phyloP scores from a whole-genome alignment of 2,888 invertebrate species.

The Amphipyra tragopoginis region DNA sequence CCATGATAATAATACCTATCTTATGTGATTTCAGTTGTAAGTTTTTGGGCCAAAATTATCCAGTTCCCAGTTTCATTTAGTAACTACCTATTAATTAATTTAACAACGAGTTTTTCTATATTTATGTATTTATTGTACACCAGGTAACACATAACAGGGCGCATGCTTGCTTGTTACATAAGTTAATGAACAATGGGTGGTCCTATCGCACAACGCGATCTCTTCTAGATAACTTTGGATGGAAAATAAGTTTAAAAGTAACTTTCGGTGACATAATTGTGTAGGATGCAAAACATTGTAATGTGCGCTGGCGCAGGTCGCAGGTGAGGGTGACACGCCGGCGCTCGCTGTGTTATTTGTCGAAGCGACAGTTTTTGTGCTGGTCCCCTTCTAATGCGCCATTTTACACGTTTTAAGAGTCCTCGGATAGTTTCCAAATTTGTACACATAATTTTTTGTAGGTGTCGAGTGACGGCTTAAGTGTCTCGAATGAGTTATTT shows the following conservation, averaged over 20 bases:
- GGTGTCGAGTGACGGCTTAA: conserved; percentile 79
- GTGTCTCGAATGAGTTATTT: conserved; percentile 85
- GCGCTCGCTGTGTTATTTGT: conserved; percentile 39
- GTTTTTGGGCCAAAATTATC: too few relatives aligned
- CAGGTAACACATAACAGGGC: too few relatives aligned
- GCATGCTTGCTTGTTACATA: too few relatives aligned
- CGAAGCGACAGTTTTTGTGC: conserved; percentile 51
- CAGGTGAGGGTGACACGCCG: conserved; percentile 12
- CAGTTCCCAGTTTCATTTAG: too few relatives aligned
- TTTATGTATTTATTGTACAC: too few relatives aligned
- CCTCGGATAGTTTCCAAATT: conserved; percentile 79
- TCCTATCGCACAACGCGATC: too few relatives aligned
- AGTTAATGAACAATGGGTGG: too few relatives aligned
- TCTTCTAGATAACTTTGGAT: too few relatives aligned
- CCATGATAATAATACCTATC: too few relatives aligned
- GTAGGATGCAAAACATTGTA: background rate
- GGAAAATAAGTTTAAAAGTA: background rate
- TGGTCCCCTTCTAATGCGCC: conserved; percentile 67
- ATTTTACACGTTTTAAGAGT: conserved; percentile 82
- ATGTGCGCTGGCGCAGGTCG: conserved; percentile 13
- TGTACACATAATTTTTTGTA: conserved; percentile 80
- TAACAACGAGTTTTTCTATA: too few relatives aligned
- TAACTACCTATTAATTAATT: too few relatives aligned
- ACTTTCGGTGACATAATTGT: background rate
- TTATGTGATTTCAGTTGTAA: too few relatives aligned